Percentiles rank a stretch among this genome's conserved stretches.
Evolutionary conservation across 2,797 vertebrate species (phyloP).

Genomic region (Coranthus polyacanthus): DNA sequence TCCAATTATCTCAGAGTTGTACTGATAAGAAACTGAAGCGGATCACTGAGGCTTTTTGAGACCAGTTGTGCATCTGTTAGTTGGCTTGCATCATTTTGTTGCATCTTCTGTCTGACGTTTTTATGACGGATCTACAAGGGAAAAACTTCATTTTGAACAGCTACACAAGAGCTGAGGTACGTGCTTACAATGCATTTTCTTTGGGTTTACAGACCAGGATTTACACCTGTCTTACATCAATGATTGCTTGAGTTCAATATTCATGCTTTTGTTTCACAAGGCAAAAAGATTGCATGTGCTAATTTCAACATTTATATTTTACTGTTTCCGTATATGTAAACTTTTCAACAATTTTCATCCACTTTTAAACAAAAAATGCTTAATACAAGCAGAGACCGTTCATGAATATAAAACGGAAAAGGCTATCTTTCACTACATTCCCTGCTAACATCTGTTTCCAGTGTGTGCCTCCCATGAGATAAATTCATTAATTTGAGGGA

Average conservation of each 20-base stretch:
- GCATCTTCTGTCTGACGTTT: conserved; percentile 22
- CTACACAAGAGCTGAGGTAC: conserved; percentile 50
- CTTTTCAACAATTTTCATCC: neutral
- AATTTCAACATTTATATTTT: too few relatives aligned
- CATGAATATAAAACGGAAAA: neutral
- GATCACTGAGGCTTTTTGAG: conserved; percentile 53
- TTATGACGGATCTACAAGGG: conserved; percentile 24
- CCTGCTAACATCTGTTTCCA: conserved; percentile 72
- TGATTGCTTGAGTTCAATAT: too few relatives aligned
- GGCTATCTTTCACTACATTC: conserved; percentile 32
- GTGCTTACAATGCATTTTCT: too few relatives aligned
- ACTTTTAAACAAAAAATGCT: too few relatives aligned
- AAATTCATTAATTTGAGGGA: conserved; percentile 71
- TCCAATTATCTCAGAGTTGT: conserved; percentile 68
- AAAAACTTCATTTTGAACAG: too few relatives aligned
- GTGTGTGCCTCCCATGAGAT: conserved; percentile 66
- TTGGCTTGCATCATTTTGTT: conserved; percentile 17
- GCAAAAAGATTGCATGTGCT: too few relatives aligned
- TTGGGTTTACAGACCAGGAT: neutral
- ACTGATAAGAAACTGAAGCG: conserved; percentile 65
- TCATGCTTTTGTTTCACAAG: too few relatives aligned
- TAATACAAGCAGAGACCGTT: neutral
- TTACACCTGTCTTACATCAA: neutral
- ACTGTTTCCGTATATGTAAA: neutral
- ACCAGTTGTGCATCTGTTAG: conserved; percentile 33